phyloP scores from a whole-genome alignment of 2,113 vertebrate species.

The Lophura nycthemera region DNA sequence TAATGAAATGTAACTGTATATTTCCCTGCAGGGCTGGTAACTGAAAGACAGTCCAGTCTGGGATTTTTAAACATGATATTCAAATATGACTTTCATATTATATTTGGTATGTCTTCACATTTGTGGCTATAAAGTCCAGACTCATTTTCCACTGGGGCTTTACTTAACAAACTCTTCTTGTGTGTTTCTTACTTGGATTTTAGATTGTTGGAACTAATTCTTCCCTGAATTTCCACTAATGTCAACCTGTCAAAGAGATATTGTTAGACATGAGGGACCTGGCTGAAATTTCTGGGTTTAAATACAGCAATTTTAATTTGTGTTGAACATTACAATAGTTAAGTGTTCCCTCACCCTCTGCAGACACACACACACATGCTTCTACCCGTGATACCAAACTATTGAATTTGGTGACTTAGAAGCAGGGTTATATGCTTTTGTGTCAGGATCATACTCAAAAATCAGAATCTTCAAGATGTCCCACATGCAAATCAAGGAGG shows the following conservation, averaged over 20 bases:
- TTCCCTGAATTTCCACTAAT: neutral
- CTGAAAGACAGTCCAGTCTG: conserved; percentile 18
- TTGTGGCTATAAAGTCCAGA: conserved; percentile 17
- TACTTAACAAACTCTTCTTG: neutral
- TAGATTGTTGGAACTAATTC: neutral
- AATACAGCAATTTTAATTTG: neutral
- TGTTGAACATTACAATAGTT: neutral
- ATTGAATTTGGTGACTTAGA: neutral
- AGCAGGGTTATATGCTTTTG: neutral
- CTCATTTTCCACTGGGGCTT: conserved; percentile 24
- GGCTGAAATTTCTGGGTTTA: neutral
- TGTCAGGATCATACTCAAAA: neutral
- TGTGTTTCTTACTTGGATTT: neutral
- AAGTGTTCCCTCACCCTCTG: neutral
- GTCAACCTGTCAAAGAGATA: neutral
- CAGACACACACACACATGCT: neutral
- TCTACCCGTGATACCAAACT: neutral
- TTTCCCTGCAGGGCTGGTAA: neutral
- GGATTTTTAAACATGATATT: conserved; percentile 43
- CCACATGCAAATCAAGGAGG: neutral
- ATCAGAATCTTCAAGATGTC: neutral
- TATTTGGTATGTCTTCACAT: conserved; percentile 14
- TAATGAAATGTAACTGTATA: conserved; percentile 45
- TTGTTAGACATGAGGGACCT: neutral
- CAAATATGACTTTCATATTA: conserved; percentile 54